Percentiles rank a stretch among this genome's conserved stretches.
These are phyloP conservation scores for Myocastor coypus DNA, from an alignment of 2,113 vertebrate species.

Conservation along the genomic window DNA sequence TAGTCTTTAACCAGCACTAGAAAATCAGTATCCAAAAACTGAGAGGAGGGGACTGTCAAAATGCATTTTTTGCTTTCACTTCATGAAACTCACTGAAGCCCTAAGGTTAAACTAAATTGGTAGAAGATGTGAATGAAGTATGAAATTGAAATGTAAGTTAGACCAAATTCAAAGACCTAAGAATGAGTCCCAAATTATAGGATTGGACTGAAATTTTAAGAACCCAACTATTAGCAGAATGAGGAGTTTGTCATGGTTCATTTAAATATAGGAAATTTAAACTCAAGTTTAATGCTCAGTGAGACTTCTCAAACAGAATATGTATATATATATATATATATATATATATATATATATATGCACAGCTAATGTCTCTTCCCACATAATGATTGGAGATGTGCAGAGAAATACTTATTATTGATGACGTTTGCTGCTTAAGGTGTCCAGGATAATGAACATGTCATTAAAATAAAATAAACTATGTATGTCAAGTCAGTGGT, in stretches of 20 bases:
- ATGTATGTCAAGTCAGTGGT: background rate
- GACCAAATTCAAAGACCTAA: conserved; percentile 9
- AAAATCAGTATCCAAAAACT: background rate
- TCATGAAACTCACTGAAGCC: background rate
- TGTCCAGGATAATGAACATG: background rate
- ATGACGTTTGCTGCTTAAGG: background rate
- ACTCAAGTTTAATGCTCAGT: background rate
- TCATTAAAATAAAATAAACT: background rate
- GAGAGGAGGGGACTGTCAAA: background rate
- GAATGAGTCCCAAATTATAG: background rate
- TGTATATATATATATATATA: background rate
- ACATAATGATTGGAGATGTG: background rate
- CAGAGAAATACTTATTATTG: background rate
- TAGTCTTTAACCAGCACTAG: background rate
- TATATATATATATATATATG: background rate
- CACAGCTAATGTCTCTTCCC: background rate
- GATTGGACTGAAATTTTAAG: background rate
- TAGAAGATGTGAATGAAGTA: background rate
- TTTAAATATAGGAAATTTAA: background rate
- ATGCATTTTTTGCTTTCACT: background rate
- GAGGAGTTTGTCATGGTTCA: background rate
- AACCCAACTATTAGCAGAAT: background rate
- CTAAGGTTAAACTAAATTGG: background rate
- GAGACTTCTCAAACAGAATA: background rate
- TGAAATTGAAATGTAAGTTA: background rate